Conservation (phyloP, 2,113 vertebrate species). For the Etia nguti region DNA sequence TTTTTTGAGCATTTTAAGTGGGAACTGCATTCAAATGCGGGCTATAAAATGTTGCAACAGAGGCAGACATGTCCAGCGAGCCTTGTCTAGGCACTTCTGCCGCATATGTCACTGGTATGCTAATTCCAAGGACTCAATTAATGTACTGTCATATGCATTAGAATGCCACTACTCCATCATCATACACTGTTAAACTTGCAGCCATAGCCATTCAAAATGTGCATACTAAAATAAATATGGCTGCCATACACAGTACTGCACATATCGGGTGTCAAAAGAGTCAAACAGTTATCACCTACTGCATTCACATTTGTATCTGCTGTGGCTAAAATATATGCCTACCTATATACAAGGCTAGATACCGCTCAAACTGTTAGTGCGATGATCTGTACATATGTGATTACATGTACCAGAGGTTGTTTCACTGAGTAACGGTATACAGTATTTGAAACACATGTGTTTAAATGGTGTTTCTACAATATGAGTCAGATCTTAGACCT, state of each 20-base stretch:
- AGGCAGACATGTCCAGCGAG: not conserved
- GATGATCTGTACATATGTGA: not conserved
- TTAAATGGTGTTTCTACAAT: not conserved
- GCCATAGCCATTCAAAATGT: not conserved
- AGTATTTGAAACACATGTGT: not conserved
- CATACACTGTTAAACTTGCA: not conserved
- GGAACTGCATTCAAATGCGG: not conserved
- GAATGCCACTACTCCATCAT: not conserved
- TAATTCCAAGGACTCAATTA: not conserved
- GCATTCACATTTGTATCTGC: not conserved
- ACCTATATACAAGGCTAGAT: not conserved
- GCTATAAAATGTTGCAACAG: not conserved
- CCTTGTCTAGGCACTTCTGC: not conserved
- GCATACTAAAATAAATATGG: not conserved
- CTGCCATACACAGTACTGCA: not conserved
- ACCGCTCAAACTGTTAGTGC: rapidly evolving
- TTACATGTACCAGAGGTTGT: rapidly evolving
- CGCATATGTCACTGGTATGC: not conserved
- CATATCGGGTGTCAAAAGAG: not conserved
- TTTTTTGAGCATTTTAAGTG: not conserved
- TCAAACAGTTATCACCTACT: not conserved
- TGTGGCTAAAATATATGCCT: not conserved
- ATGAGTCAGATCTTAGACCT: not conserved
- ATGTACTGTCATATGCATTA: not conserved
- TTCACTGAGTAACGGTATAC: not conserved